phyloP scores from a whole-genome alignment of 2,888 invertebrate genomes.

The Hemithea aestivaria region DNA sequence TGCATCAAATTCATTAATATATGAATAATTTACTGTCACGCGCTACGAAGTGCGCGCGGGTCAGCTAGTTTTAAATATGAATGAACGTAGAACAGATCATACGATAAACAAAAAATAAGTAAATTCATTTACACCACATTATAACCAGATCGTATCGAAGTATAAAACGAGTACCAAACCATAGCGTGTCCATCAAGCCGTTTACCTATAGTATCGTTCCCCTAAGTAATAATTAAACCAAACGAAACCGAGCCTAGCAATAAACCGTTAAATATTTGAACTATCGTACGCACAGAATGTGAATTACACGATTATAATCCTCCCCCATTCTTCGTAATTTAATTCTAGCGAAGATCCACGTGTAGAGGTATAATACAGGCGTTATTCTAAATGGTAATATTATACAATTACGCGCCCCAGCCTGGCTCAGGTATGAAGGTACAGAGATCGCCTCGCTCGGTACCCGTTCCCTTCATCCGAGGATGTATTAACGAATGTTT shows the following conservation, averaged over 20 bases:
- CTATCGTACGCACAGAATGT: constrained; percentile 22
- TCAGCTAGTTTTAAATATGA: too few species aligned
- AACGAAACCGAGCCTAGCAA: constrained; percentile 17
- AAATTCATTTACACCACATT: too few species aligned
- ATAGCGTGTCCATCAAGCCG: too few species aligned
- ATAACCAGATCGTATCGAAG: too few species aligned
- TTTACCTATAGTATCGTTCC: too few species aligned
- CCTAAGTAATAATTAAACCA: constrained; percentile 16
- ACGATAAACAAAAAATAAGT: too few species aligned
- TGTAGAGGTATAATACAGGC: constrained; percentile 7
- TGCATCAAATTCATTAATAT: too few species aligned
- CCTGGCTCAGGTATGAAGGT: constrained; percentile 22
- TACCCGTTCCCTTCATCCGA: constrained; percentile 13
- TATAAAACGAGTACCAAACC: too few species aligned
- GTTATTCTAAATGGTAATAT: constrained; percentile 32
- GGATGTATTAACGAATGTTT: constrained; percentile 21
- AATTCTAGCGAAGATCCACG: constrained; percentile 23
- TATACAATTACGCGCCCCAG: constrained; percentile 29
- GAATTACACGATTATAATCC: constrained; percentile 25
- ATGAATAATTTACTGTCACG: too few species aligned
- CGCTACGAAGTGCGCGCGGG: too few species aligned
- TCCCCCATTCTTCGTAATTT: constrained; percentile 29
- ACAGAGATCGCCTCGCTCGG: constrained; percentile 4
- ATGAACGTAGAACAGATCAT: too few species aligned
- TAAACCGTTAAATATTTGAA: constrained; percentile 29